Evolutionary conservation across 2,797 vertebrate species (phyloP), one percentile per base, ranked within the genome.

Genomic region (Catharus ustulatus): DNA sequence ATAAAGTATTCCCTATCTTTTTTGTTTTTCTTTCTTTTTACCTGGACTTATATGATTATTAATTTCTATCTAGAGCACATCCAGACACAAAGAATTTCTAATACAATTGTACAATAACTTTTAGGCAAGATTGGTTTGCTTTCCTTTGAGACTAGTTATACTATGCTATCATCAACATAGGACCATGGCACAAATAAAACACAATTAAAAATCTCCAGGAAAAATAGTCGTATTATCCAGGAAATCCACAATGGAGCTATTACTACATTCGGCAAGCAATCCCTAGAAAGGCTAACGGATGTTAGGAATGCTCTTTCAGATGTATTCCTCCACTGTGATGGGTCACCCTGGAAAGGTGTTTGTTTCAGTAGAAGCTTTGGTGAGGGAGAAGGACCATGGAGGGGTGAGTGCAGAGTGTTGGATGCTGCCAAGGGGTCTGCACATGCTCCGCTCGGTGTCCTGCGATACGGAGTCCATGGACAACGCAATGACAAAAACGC

Each of bases 151-250:
- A 24, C 7, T 24, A 84, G 20, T 74, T 63, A 71, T 14, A 49
- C 16, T 38, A 17, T 1, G 11, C 17, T 88, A 19, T 58, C 7
- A 26, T 55, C 4, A 6, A 29, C 0, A 0, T 7, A 86, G 48
- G 49, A 73, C 34, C 23, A 5, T 6, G 67, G 84, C 9, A 63
- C 34, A 73, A 61, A 82, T n/a, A 84, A 90, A 90, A 30, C 15
- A 69, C 3, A 2, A 22, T 14, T 77, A 34, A 42, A 84, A 63
- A 48, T 67, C 71, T 63, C 54, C 61, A 74, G 86, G 16, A 89
- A 89, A 90, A 85, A 32, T 20, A 85, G n/a, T 81, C 38, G 29
- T 24, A 34, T 82, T 61, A 69, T 15, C 21, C 61, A 75, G 40
- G 51, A 92, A 95, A 87, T 80, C 26, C 75, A 85, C 6, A 7